phyloP scores from a whole-genome alignment of 2,113 vertebrate genomes.

The Sinocyclocheilus grahami region DNA sequence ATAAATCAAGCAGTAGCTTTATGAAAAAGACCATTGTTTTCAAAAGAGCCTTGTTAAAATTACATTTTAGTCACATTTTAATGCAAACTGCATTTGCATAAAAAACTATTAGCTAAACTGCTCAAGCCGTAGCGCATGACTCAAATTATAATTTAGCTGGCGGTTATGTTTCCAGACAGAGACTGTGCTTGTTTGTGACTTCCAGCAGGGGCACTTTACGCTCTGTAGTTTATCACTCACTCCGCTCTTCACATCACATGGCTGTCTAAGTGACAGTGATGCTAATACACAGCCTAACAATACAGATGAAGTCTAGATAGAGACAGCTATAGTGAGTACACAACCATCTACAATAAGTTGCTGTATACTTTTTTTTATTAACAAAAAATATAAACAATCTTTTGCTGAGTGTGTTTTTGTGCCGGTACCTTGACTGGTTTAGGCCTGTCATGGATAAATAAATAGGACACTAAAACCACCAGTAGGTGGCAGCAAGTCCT shows the following conservation, averaged over 20 bases:
- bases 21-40: conserved; percentile 9
- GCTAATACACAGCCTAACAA: not conserved
- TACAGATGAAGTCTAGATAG: not conserved
- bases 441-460: too few species aligned
- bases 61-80: conserved; percentile 12
- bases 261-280: not conserved
- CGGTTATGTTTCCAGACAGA: conserved; percentile 7
- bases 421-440: too few species aligned
- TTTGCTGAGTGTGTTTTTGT: too few species aligned
- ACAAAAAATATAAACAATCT: too few species aligned
- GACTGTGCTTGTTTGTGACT: conserved; percentile 22
- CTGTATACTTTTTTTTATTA: not conserved
- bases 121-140: not conserved
- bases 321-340: not conserved
- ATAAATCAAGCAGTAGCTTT: not conserved
- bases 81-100: conserved; percentile 15
- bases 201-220: conserved; percentile 14
- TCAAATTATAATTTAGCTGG: conserved; percentile 5
- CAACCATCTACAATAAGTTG: not conserved
- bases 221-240: conserved; percentile 23
- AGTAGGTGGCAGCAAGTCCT: too few species aligned
- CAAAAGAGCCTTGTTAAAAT: not conserved
- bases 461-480: too few species aligned
- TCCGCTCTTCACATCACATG: not conserved
- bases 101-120: conserved; percentile 29